Conservation (phyloP, 2,888 invertebrate genomes). For the Imbricaverruca yamaguchii region DNA sequence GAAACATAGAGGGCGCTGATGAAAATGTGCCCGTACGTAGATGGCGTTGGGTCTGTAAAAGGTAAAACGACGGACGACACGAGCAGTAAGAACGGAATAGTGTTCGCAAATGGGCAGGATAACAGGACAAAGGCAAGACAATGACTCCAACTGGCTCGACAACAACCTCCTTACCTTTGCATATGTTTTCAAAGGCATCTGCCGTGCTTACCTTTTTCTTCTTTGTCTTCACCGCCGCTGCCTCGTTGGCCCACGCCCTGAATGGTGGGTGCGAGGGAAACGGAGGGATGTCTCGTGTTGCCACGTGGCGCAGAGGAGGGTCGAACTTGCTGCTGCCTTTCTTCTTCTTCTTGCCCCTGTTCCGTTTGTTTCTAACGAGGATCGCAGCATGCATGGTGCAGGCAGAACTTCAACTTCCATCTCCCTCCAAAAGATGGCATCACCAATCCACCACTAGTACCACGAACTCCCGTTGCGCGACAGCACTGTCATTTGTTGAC, state of each 20-base stretch:
- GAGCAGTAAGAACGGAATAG: no score
- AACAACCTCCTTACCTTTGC: no score
- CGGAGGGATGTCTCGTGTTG: neutral
- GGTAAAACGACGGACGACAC: no score
- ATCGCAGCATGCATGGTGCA: slow-evolving; percentile 10
- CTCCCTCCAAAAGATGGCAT: slow-evolving; percentile 2
- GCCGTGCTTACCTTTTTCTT: no score
- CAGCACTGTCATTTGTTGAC: neutral
- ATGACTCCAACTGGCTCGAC: no score
- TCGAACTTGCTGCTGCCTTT: slow-evolving; percentile 4
- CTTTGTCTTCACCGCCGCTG: neutral
- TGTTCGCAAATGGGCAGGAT: no score
- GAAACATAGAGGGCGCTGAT: no score
- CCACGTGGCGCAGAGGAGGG: neutral
- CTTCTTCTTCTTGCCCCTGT: neutral
- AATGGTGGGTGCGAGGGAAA: neutral
- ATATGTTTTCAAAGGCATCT: no score
- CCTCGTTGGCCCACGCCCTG: neutral
- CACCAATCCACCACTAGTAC: neutral
- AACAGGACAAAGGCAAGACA: no score
- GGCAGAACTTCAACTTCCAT: slow-evolving; percentile 9
- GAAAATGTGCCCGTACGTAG: no score
- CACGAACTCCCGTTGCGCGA: neutral
- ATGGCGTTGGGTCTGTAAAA: no score
- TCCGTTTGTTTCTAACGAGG: slow-evolving; percentile 5